Conservation (phyloP, 2,888 invertebrate species). For the Ennomos fuscantarius region DNA sequence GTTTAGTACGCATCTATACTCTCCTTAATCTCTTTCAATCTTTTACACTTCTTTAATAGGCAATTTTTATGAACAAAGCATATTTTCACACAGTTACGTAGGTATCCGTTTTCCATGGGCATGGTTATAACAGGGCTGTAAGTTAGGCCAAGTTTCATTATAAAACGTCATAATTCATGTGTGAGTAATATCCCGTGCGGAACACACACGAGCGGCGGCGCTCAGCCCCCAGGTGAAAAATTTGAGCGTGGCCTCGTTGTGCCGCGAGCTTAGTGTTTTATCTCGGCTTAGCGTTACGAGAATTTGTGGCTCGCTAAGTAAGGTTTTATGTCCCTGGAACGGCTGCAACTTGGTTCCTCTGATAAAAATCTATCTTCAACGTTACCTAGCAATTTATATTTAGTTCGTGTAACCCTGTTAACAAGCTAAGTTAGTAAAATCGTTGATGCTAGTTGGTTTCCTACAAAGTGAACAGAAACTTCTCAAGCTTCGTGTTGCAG, state of each 20-base stretch:
- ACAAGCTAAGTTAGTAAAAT: conserved; percentile 22
- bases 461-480: conserved; percentile 42
- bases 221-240: conserved; percentile 78
- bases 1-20: no score
- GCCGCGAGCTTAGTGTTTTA: conserved; percentile 82
- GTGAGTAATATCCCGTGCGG: conserved; percentile 76
- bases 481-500: conserved; percentile 45
- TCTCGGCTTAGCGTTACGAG: conserved; percentile 84
- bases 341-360: conserved; percentile 74
- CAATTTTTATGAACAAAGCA: conserved; percentile 2
- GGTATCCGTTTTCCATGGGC: conserved; percentile 15
- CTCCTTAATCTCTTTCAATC: no score
- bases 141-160: conserved; percentile 72
- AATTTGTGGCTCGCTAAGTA: conserved; percentile 84
- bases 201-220: conserved; percentile 56
- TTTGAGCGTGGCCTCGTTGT: conserved; percentile 74
- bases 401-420: conserved; percentile 29
- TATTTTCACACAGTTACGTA: background rate
- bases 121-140: conserved; percentile 52
- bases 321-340: conserved; percentile 81
- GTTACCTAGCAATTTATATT: conserved; percentile 47
- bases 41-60: no score
- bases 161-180: conserved; percentile 76
- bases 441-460: conserved; percentile 21
- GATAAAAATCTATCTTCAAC: conserved; percentile 72